phyloP scores from a whole-genome alignment of 2,113 vertebrate species.

The Dasyurus viverrinus region DNA sequence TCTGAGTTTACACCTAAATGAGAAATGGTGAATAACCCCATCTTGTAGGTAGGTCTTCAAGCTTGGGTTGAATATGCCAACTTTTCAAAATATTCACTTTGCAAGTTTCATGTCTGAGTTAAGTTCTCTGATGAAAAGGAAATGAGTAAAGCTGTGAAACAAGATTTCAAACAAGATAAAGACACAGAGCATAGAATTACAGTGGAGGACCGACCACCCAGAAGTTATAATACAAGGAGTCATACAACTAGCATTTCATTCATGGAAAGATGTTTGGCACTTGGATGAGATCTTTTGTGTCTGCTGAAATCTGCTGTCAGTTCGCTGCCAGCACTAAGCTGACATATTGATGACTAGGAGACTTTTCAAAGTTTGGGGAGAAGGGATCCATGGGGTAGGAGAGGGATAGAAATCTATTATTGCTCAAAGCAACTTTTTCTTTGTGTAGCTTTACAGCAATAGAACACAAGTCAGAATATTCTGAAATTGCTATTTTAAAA shows the following conservation, averaged over 20 bases:
- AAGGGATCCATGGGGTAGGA: background rate
- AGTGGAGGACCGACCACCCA: conserved; percentile 23
- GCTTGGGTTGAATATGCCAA: background rate
- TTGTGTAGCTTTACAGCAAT: background rate
- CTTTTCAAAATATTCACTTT: background rate
- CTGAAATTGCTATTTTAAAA: background rate
- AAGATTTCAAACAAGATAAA: conserved; percentile 33
- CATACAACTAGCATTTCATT: background rate
- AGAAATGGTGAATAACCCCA: background rate
- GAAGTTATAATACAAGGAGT: conserved; percentile 3
- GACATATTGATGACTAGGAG: background rate
- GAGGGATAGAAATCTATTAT: background rate
- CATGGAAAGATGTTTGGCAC: background rate
- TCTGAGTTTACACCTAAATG: background rate
- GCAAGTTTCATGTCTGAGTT: background rate
- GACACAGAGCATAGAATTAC: background rate
- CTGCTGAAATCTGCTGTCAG: background rate
- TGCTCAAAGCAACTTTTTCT: background rate
- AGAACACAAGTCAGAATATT: background rate
- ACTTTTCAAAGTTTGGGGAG: background rate
- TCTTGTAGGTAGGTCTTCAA: background rate
- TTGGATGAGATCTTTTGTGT: background rate
- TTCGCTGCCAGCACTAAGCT: background rate
- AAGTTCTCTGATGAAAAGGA: background rate
- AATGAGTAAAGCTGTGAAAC: conserved; percentile 23